Base-by-base conservation (phyloP, 2,113 vertebrate genomes). In the Puntigrus tetrazona region DNA sequence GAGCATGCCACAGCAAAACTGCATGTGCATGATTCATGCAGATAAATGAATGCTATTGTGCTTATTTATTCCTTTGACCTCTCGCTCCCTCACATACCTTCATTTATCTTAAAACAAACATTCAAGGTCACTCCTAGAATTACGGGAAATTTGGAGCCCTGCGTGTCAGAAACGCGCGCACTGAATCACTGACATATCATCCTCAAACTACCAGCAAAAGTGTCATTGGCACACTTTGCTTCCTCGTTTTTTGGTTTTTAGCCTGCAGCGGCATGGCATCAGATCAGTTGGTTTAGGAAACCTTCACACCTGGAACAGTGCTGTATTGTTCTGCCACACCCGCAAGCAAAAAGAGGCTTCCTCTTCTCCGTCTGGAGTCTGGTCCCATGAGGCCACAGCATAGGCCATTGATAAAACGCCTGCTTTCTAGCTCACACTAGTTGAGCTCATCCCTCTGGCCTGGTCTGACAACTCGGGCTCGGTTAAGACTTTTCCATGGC, bases 131-230 rank as follows among this genome's bases (percentile, higher is more conserved):
- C 52, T 47, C 27, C 45, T 69, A 14, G 13, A 76, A 69, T 76
- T 76, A 83, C 8, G 16, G 81, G 47, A 31, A 80, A 75, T 69
- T 80, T 14, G 70, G 36, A 36, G 75, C n/a, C 14, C 7, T 57
- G 18, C 31, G 38, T 81, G 83, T 87, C 78, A 27, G n/a, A 55
- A 29, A 77, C 22, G 10, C 55, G 55, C 79, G 80, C 38, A 5
- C 43, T 43, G 45, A 81, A 69, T 36, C 63, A 34, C 84, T 87
- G 90, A 89, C 91, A 90, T 82, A 86, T 87, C 90, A 89, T 88
- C 89, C 84, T 82, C 88, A 88, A 81, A 83, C 81, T 92, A 90
- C 90, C 89, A 91, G 81, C 91, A 85, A 87, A 84, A 3, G 65
- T 87, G 87, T 90, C 90, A 92, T 27, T 67, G 61, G 61, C 78